A percentile compares a stretch with the other conserved stretches of the same genome.
Evolutionary conservation across 2,797 vertebrate species (phyloP).

Genomic region (Clarias laeviceps): DNA sequence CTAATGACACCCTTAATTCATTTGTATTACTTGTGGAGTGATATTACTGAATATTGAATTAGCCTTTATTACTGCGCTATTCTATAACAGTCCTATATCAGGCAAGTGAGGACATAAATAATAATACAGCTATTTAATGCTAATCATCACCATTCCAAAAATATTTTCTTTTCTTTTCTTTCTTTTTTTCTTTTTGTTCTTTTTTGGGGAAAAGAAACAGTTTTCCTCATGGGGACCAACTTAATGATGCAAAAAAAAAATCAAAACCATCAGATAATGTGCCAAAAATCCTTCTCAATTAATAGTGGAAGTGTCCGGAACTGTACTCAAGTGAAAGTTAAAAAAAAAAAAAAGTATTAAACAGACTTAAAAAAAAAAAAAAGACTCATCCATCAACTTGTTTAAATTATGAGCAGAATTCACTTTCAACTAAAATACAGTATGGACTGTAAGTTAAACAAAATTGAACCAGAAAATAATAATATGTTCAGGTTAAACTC

Average conservation of each 20-base stretch:
- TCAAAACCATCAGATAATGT: neutral
- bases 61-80: neutral
- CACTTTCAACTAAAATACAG: too few species aligned
- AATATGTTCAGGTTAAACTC: too few species aligned
- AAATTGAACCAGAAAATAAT: too few species aligned
- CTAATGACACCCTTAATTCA: neutral
- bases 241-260: neutral
- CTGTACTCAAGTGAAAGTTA: neutral
- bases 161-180: neutral
- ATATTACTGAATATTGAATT: constrained; percentile 2
- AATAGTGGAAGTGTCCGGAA: neutral
- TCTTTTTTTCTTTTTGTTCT: neutral
- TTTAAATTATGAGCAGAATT: too few species aligned
- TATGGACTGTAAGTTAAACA: too few species aligned
- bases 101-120: neutral
- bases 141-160: neutral
- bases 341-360: neutral
- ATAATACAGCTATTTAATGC: neutral
- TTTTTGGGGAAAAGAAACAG: neutral
- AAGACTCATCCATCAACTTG: too few species aligned
- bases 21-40: neutral
- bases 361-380: neutral
- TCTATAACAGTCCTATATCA: neutral
- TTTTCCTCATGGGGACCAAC: neutral
- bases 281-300: neutral